Conservation (phyloP, 1,140 invertebrate genomes). For the Aleiodes sp. region DNA sequence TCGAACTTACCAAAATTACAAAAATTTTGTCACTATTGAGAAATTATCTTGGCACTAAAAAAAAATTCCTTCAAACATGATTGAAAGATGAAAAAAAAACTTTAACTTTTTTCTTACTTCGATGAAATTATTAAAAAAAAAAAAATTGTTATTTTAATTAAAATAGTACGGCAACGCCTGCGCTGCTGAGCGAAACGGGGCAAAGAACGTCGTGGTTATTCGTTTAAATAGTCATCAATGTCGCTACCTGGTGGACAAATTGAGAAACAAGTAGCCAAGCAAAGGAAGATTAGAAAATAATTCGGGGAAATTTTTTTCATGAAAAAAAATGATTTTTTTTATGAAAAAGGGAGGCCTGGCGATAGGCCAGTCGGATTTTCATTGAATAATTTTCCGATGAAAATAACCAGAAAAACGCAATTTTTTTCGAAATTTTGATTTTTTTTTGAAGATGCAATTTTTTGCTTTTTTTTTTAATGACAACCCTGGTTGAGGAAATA, state of each 20-base stretch:
- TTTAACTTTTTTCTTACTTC: not conserved
- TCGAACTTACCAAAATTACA: too few species aligned
- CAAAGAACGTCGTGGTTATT: conserved; percentile 55
- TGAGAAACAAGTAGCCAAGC: too few species aligned
- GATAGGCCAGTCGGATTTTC: conserved; percentile 15
- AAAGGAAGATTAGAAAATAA: not conserved
- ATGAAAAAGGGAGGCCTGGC: conserved; percentile 21
- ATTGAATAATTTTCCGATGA: too few species aligned
- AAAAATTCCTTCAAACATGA: not conserved
- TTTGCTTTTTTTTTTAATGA: too few species aligned
- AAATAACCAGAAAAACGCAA: too few species aligned
- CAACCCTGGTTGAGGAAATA: too few species aligned
- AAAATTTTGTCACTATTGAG: too few species aligned
- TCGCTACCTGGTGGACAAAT: conserved; percentile 59
- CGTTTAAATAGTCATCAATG: conserved; percentile 64
- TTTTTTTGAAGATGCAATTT: too few species aligned
- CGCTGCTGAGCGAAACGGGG: conserved; percentile 66
- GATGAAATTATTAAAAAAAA: conserved; percentile 15
- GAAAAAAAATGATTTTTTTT: not conserved
- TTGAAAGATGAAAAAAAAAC: not conserved
- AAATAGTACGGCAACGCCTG: conserved; percentile 59
- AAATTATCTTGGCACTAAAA: too few species aligned
- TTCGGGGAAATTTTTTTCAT: not conserved
- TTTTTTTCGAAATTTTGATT: too few species aligned
- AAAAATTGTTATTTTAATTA: conserved; percentile 20